Evolutionary conservation across 1,140 invertebrate genomes (phyloP), one percentile per base, ranked within the genome.

Genomic region (Zaprionus camerounensis): DNA sequence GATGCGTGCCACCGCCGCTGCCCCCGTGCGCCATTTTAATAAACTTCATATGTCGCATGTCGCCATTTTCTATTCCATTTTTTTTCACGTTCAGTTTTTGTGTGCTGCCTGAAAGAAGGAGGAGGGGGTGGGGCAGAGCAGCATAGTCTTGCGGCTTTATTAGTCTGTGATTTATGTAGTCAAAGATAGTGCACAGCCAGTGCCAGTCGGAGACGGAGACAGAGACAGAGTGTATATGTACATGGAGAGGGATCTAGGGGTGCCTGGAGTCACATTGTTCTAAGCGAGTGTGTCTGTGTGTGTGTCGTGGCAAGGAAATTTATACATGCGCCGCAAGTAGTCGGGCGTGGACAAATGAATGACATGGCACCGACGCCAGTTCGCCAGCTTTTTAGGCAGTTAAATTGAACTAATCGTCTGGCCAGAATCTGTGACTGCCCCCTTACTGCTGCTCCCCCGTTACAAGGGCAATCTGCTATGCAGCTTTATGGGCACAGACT

Each of bases 41-140:
- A 90, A 91, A 90, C 86, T 91, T 90, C 85, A 90, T 90, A 90
- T 90, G 86, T 90, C 86, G 85, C 85, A 90, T 90, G 85, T 85
- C 85, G 85, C 85, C 79, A 90, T 85, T 91, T 90, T 67, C 41
- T 67, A 74, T 88, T 81, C 58, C 28, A 34, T 34, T 68, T 64
- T 28, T 67, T 66, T 62, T 36, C 3, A 34, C 20, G 13, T 49
- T 61, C 49, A 9, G 26, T 58, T 58, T 78, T 71, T 78, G 31
- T 87, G 67, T 73, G 38, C 68, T 77, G 61, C 36, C 57, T 28
- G 41, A 46, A 17, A 7, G 41, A 15, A 7, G n/a, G 7, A n/a
- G n/a, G n/a, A 20, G n/a, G 2, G 7, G 7, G n/a, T 1, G 41
- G 7, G n/a, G 6, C 6, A 46, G n/a, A 17, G 53, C 7, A 11